Conservation (phyloP, 1,140 invertebrate genomes). For the Epicauta chinensis region DNA sequence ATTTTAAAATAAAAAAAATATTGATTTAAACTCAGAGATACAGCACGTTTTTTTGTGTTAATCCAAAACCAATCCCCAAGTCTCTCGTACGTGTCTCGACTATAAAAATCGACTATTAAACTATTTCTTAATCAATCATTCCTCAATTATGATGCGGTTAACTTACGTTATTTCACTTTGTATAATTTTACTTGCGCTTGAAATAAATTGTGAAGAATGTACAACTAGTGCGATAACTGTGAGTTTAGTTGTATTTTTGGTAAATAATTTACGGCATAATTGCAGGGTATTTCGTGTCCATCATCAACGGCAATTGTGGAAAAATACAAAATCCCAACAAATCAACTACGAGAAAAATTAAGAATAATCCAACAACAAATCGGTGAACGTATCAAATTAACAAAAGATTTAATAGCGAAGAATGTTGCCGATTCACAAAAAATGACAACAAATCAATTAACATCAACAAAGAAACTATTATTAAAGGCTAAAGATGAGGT, state of each 20-base stretch:
- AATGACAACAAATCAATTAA: not conserved
- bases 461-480: not conserved
- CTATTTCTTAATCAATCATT: no score
- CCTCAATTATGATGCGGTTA: no score
- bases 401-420: not conserved
- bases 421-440: slow-evolving; percentile 3
- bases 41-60: no score
- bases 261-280: not conserved
- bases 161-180: not conserved
- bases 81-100: no score
- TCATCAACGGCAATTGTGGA: not conserved
- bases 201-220: not conserved
- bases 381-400: not conserved
- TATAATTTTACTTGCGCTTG: slow-evolving; percentile 7
- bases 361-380: not conserved
- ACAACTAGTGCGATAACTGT: not conserved
- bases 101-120: no score
- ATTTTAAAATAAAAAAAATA: no score
- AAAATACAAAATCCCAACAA: not conserved
- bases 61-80: no score
- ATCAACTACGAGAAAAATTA: not conserved
- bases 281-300: slow-evolving; percentile 7
- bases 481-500: not conserved
- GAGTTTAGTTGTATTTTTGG: not conserved
- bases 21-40: no score